phyloP scores from a whole-genome alignment of 2,888 invertebrate species.

The Cheilosia pagana region DNA sequence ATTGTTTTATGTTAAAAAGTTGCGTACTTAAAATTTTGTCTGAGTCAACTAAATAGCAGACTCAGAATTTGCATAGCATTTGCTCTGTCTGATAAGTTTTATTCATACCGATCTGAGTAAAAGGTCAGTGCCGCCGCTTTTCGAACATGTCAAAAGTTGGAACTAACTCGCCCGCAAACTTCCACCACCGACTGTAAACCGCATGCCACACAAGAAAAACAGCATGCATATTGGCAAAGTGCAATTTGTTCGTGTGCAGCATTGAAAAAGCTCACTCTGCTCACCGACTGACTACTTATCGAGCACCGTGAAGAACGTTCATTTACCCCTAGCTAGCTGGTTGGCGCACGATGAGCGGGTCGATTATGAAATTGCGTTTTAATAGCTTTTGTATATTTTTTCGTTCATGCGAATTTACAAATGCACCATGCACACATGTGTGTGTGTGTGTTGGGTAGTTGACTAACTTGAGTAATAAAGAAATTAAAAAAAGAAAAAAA shows the following conservation, averaged over 20 bases:
- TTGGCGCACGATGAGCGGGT: conserved; percentile 35
- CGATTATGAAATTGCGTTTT: conserved; percentile 70
- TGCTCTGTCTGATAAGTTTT: too few relatives aligned
- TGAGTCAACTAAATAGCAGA: too few relatives aligned
- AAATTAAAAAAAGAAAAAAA: conserved; percentile 11
- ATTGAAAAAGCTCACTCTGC: conserved; percentile 70
- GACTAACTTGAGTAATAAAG: conserved; percentile 25
- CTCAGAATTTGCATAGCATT: too few relatives aligned
- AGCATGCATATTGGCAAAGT: conserved; percentile 47
- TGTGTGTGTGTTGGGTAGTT: neutral
- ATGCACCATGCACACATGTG: conserved; percentile 18
- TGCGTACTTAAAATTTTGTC: too few relatives aligned
- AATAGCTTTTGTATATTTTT: conserved; percentile 23
- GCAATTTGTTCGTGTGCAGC: conserved; percentile 62
- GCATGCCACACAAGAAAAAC: conserved; percentile 16
- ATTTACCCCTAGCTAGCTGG: conserved; percentile 67
- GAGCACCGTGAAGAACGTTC: conserved; percentile 75
- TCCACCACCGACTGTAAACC: conserved; percentile 35
- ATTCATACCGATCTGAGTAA: too few relatives aligned
- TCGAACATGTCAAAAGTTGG: too few relatives aligned
- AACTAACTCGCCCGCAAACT: conserved; percentile 26
- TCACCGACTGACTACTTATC: conserved; percentile 64
- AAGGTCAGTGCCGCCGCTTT: too few relatives aligned
- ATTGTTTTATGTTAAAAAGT: too few relatives aligned
- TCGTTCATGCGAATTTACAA: conserved; percentile 29